A percentile compares a stretch with the other conserved stretches of the same genome.
phyloP scores from a whole-genome alignment of 2,113 vertebrate species.

The Tragelaphus strepsiceros region DNA sequence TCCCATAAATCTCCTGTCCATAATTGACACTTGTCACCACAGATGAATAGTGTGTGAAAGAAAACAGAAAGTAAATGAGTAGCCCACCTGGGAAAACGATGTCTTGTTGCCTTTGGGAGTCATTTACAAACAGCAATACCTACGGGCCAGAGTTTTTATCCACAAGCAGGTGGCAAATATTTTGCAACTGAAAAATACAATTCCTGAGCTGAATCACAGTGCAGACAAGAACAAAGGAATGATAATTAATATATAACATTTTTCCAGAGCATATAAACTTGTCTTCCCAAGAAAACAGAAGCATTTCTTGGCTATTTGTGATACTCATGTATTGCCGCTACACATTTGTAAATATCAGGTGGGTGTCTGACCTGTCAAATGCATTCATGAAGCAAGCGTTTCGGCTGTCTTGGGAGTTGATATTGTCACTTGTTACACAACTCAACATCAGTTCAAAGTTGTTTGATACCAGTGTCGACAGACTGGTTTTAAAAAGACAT shows the following conservation, averaged over 20 bases:
- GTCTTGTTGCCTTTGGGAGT: conserved; percentile 69
- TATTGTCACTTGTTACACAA: conserved; percentile 81
- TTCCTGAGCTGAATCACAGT: conserved; percentile 57
- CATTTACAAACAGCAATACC: conserved; percentile 77
- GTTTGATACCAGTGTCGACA: conserved; percentile 84
- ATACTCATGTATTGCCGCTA: conserved; percentile 55
- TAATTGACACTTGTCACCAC: conserved; percentile 87
- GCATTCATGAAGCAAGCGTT: conserved; percentile 76
- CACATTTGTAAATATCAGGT: conserved; percentile 75
- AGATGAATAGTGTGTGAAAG: conserved; percentile 79
- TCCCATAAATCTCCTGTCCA: conserved; percentile 79
- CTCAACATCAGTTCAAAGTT: conserved; percentile 78
- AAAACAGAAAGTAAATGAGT: conserved; percentile 80
- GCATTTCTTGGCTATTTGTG: conserved; percentile 58
- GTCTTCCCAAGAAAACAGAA: conserved; percentile 55
- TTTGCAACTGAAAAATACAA: conserved; percentile 56
- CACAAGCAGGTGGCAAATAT: conserved; percentile 66
- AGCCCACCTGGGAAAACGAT: conserved; percentile 73
- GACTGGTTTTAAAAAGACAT: conserved; percentile 74
- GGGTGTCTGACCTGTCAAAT: conserved; percentile 83
- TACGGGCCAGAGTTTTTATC: conserved; percentile 69
- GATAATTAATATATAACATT: conserved; percentile 73
- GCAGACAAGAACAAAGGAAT: conserved; percentile 61
- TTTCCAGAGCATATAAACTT: conserved; percentile 57
- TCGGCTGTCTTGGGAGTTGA: conserved; percentile 77